Percentiles rank a stretch among this genome's conserved stretches.
These are phyloP conservation scores for Oryzaephilus surinamensis DNA, from an alignment of 1,140 invertebrate species.

Conservation along the genomic window DNA sequence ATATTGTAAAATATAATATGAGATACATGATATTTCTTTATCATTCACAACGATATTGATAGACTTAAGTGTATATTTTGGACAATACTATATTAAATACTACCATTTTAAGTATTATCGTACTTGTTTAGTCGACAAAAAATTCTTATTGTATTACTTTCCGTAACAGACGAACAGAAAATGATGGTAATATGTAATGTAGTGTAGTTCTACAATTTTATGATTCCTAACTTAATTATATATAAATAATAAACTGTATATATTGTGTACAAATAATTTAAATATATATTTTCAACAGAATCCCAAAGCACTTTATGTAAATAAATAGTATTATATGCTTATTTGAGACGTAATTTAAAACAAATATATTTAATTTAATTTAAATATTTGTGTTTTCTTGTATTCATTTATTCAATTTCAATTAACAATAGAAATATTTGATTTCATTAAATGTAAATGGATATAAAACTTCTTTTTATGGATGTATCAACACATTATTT, in stretches of 20 bases:
- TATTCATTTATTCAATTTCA: not conserved
- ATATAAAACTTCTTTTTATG: no score
- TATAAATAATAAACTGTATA: slow-evolving; percentile 15
- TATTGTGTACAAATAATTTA: slow-evolving; percentile 23
- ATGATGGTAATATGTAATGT: no score
- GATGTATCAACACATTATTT: no score
- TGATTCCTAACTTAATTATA: slow-evolving; percentile 12
- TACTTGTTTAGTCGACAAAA: no score
- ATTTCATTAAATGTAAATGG: no score
- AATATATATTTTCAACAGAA: slow-evolving; percentile 24
- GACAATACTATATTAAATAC: slow-evolving; percentile 5
- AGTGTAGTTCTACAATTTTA: slow-evolving; percentile 8
- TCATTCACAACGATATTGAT: slow-evolving; percentile 13
- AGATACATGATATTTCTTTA: no score
- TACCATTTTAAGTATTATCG: no score
- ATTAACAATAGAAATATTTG: no score
- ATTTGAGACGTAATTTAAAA: slow-evolving; percentile 18
- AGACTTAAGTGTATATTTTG: slow-evolving; percentile 10
- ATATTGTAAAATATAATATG: no score
- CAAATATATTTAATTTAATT: slow-evolving; percentile 20
- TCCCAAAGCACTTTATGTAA: slow-evolving; percentile 25
- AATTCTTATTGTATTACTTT: no score
- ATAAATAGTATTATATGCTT: slow-evolving; percentile 22
- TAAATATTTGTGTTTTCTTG: not conserved
- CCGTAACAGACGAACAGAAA: no score